These are phyloP conservation scores for Torymus auratus DNA, from an alignment of 2,888 invertebrate species.

Conservation along the genomic window DNA sequence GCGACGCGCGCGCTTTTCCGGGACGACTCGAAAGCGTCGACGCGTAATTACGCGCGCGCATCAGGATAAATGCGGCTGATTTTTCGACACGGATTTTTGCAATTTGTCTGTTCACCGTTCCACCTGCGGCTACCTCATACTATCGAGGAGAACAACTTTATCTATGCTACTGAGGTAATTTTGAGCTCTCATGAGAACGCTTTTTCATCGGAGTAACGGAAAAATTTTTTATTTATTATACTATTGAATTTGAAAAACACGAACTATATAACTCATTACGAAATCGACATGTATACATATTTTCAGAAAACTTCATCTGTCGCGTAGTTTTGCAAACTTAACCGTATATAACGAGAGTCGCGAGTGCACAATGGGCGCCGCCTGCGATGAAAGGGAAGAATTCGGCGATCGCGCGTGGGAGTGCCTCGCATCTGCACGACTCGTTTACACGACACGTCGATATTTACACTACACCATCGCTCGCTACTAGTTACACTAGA, in stretches of 20 bases:
- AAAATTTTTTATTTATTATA: too few relatives aligned
- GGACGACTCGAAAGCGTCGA: conserved; percentile 41
- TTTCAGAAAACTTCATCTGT: too few relatives aligned
- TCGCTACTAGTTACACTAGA: too few relatives aligned
- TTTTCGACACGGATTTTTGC: conserved; percentile 58
- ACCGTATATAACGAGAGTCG: neutral
- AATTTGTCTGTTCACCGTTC: conserved; percentile 26
- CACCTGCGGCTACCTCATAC: too few relatives aligned
- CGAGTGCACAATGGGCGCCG: neutral
- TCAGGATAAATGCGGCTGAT: conserved; percentile 41
- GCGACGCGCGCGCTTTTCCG: conserved; percentile 34
- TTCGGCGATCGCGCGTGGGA: conserved; percentile 71
- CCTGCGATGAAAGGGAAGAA: conserved; percentile 71
- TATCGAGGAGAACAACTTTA: too few relatives aligned
- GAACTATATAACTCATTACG: too few relatives aligned
- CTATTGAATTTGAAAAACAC: too few relatives aligned
- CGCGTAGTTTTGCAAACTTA: too few relatives aligned
- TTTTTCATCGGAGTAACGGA: too few relatives aligned
- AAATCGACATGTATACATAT: too few relatives aligned
- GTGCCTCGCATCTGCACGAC: conserved; percentile 62
- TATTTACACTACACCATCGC: neutral
- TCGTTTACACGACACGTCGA: neutral
- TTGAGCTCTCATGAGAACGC: too few relatives aligned
- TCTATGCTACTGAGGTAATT: too few relatives aligned
- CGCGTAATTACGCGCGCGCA: conserved; percentile 10